phyloP scores from a whole-genome alignment of 2,113 vertebrate genomes.

The Sinocyclocheilus anshuiensis region DNA sequence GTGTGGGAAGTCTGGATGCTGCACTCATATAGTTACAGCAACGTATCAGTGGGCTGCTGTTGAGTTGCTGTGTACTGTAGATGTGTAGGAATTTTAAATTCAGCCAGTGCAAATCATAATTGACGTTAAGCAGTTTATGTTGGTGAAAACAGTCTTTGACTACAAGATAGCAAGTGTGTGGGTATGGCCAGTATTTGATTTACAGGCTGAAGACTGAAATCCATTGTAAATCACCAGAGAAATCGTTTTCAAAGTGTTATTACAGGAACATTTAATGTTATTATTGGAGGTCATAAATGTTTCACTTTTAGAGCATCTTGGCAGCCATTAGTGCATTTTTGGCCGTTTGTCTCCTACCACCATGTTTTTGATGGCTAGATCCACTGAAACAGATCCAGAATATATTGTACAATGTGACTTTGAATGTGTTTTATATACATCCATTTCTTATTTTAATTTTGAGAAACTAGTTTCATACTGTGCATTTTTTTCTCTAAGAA shows the following conservation, averaged over 20 bases:
- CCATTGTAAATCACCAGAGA: conserved; percentile 72
- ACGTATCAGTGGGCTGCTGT: not conserved
- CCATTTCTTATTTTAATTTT: not conserved
- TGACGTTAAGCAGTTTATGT: not conserved
- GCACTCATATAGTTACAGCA: not conserved
- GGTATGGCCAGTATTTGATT: conserved; percentile 64
- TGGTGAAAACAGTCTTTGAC: not conserved
- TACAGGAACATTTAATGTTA: conserved; percentile 69
- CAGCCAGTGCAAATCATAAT: not conserved
- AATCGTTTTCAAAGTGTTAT: conserved; percentile 71
- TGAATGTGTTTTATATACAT: not conserved
- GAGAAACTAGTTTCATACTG: not conserved
- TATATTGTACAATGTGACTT: not conserved
- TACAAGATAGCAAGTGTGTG: not conserved
- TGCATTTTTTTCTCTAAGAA: not conserved
- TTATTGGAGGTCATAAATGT: conserved; percentile 62
- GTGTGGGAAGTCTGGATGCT: not conserved
- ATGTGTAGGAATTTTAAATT: not conserved
- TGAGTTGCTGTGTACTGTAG: not conserved
- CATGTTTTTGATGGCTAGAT: conserved; percentile 13
- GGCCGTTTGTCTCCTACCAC: not conserved
- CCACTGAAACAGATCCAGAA: conserved; percentile 8
- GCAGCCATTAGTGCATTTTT: not conserved
- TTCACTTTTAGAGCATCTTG: conserved; percentile 56
- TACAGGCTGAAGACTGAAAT: conserved; percentile 66